phyloP scores from a whole-genome alignment of 2,113 vertebrate species.

The Astatoreochromis straeleni region DNA sequence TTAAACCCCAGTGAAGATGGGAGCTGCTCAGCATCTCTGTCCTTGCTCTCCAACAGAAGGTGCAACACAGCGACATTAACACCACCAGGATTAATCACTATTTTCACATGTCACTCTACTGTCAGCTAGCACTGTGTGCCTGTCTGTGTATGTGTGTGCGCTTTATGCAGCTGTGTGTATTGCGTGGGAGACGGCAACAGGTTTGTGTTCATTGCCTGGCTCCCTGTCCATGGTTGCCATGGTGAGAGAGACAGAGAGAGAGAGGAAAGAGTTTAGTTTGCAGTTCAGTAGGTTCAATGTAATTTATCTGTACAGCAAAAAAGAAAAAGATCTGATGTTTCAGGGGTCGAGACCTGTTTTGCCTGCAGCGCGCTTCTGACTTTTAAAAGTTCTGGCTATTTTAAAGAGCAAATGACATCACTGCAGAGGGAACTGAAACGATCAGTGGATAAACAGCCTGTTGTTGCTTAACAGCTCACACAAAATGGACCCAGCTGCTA shows the following conservation, averaged over 20 bases:
- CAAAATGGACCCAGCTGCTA: not conserved
- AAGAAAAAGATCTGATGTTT: not conserved
- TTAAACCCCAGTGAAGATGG: not conserved
- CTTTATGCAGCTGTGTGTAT: not conserved
- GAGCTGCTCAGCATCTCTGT: not conserved
- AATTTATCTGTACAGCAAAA: not conserved
- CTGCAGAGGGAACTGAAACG: not conserved
- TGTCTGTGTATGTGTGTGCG: not conserved
- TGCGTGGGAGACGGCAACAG: conserved; percentile 31
- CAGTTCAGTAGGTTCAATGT: not conserved
- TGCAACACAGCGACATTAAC: not conserved
- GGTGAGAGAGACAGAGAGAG: not conserved
- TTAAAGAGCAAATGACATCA: not conserved
- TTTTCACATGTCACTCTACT: not conserved
- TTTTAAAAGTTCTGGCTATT: not conserved
- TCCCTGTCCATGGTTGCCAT: conserved; percentile 40
- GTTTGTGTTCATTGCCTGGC: conserved; percentile 21
- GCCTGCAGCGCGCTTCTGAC: not conserved
- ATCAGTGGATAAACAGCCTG: not conserved
- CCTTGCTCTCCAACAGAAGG: not conserved
- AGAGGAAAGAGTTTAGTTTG: not conserved
- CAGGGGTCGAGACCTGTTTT: not conserved
- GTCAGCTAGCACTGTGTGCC: not conserved
- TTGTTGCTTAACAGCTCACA: not conserved
- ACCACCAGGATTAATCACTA: not conserved